Evolutionary conservation across 2,797 vertebrate species (phyloP).

Genomic region (Pangasius djambal): DNA sequence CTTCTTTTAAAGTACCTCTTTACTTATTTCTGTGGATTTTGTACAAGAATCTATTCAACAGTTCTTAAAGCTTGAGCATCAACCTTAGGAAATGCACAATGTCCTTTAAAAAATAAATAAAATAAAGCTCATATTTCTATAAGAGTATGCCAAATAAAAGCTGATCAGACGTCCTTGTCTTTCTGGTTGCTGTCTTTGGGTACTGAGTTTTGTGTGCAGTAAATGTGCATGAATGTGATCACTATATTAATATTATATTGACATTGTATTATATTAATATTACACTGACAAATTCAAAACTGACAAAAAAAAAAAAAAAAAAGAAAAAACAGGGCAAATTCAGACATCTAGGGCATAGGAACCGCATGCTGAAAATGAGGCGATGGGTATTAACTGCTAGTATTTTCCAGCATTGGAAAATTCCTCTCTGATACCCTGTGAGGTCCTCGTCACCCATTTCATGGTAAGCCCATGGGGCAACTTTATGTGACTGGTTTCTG

Average conservation of each 20-base stretch:
- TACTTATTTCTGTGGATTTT: not conserved
- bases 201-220: not conserved
- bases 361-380: not conserved
- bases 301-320: too few species aligned
- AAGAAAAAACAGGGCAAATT: not conserved
- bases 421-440: not conserved
- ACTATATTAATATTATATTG: not conserved
- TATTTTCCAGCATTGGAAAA: conserved; percentile 1
- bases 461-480: not conserved
- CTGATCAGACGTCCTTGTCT: not conserved
- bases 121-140: not conserved
- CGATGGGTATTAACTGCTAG: not conserved
- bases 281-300: not conserved
- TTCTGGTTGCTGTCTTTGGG: not conserved
- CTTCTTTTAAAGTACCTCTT: not conserved
- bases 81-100: not conserved
- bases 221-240: not conserved
- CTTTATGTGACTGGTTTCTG: not conserved
- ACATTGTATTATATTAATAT: not conserved
- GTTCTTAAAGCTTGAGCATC: not conserved
- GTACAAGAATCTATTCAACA: not conserved
- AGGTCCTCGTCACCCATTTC: not conserved
- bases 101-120: not conserved
- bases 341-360: not conserved
- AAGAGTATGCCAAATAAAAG: not conserved